Base-by-base conservation (phyloP, 2,888 invertebrate species). In the Leucoptera coffeella region DNA sequence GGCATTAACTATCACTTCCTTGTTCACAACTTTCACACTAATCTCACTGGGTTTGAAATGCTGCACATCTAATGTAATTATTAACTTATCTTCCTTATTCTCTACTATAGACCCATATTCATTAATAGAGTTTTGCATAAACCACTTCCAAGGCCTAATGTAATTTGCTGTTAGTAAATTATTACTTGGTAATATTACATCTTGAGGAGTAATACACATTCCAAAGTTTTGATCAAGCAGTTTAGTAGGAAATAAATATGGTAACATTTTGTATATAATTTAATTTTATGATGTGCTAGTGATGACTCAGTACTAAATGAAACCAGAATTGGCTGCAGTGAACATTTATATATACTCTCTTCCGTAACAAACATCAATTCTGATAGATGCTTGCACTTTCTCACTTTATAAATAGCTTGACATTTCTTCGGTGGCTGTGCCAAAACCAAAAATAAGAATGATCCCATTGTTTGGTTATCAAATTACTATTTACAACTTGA, bases 1-100 rank as follows among this genome's bases (percentile, higher is more conserved):
- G 3, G 61, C 73, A 44, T 79, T 77, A 7, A 80, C 73, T 7
- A 80, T 52, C 15, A 83, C 67, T 35, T 67, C 71, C 32, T 72
- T 71, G 31, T 78, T 76, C 7, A 62, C 58, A 1, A 79, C 75
- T 50, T 81, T 83, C 1, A 84, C 82, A 2, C 73, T 74, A 15
- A 85, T 73, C 51, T 84, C 84, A 11, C 75, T 72, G 0, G 82
- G 82, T 4, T 73, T 51, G 42, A 82, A 84, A 40, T 82, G 78
- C 40, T 78, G 78, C 2, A 83, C 79, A 38, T 83, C 82, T 29
- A 82, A 45, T 26, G 73, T 73, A 2, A 82, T 76, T 58, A 77
- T 61, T 31, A 60, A 71, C 26, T 41, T 43, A 28, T 65, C 59
- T 32, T 45, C 45, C 23, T 44, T 39, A 27, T 43, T 41, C 25